Conservation (phyloP, 2,113 vertebrate genomes). For the Microcebus lehilahytsara region DNA sequence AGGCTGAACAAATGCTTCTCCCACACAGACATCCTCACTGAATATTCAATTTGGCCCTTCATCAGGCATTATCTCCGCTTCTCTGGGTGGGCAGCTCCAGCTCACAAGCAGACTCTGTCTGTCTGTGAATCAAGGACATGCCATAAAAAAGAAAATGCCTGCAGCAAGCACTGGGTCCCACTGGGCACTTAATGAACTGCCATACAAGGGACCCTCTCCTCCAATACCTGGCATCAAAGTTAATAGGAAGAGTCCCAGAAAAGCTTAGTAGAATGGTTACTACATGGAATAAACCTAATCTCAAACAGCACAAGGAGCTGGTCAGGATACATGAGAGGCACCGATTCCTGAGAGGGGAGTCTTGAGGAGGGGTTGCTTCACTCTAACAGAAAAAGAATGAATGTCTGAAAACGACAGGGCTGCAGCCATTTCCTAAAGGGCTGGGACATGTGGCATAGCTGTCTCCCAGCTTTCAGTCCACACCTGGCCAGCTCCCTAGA, state of each 20-base stretch:
- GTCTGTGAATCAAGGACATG: conserved; percentile 61
- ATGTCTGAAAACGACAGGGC: background rate
- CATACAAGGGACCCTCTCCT: background rate
- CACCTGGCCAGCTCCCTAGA: background rate
- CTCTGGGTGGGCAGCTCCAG: conserved; percentile 60
- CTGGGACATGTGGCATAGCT: background rate
- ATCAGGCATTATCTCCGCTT: conserved; percentile 49
- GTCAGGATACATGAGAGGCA: background rate
- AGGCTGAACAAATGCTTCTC: conserved; percentile 59
- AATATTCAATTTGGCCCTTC: conserved; percentile 57
- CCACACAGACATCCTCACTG: conserved; percentile 46
- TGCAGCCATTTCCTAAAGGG: background rate
- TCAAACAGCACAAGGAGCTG: background rate
- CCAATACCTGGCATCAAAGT: background rate
- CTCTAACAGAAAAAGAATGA: background rate
- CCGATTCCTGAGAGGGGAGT: background rate
- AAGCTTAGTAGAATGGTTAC: background rate
- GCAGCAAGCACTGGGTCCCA: background rate
- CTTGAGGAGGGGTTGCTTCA: background rate
- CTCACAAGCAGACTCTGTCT: conserved; percentile 44
- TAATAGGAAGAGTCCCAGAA: background rate
- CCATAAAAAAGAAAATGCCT: background rate
- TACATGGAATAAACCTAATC: background rate
- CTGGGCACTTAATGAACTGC: background rate
- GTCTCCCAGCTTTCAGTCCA: background rate